A percentile compares a stretch with the other conserved stretches of the same genome.
These are phyloP conservation scores for Agonopterix alstromeriana DNA, from an alignment of 2,888 invertebrate species.

Conservation along the genomic window DNA sequence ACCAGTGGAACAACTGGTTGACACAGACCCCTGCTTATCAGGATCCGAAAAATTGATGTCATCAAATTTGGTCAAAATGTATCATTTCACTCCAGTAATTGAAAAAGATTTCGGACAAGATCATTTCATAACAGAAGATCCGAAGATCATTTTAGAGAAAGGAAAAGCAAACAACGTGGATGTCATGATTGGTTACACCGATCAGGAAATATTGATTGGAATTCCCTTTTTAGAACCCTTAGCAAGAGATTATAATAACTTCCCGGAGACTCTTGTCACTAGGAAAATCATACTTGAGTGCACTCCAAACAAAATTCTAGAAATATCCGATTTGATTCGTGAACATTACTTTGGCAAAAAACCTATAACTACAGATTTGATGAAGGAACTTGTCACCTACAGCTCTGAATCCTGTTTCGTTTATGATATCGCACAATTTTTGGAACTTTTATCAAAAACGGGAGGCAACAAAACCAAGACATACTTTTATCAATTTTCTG, in stretches of 20 bases:
- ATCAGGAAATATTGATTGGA: conserved; percentile 74
- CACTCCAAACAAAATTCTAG: conserved; percentile 20
- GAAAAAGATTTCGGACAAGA: conserved; percentile 42
- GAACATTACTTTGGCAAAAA: conserved; percentile 33
- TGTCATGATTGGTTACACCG: conserved; percentile 82
- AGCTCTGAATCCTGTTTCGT: conserved; percentile 19
- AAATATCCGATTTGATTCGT: conserved; percentile 30
- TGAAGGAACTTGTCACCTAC: conserved; percentile 28
- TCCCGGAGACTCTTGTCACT: conserved; percentile 35
- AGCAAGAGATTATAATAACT: conserved; percentile 20
- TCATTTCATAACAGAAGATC: conserved; percentile 32
- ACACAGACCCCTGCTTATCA: conserved; percentile 17
- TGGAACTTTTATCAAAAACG: conserved; percentile 16
- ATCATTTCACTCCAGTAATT: conserved; percentile 37
- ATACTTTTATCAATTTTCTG: conserved; percentile 37
- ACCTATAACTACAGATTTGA: conserved; percentile 13
- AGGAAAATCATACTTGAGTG: conserved; percentile 26
- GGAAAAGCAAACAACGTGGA: conserved; percentile 74
- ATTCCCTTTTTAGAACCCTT: conserved; percentile 12
- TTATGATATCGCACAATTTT: conserved; percentile 24
- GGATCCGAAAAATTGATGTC: conserved; percentile 24
- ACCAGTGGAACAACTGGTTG: conserved; percentile 20
- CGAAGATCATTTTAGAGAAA: conserved; percentile 28
- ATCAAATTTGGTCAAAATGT: conserved; percentile 27
- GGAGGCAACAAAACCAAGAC: conserved; percentile 8